Conservation (phyloP, 2,113 vertebrate genomes). For the Silurus meridionalis region DNA sequence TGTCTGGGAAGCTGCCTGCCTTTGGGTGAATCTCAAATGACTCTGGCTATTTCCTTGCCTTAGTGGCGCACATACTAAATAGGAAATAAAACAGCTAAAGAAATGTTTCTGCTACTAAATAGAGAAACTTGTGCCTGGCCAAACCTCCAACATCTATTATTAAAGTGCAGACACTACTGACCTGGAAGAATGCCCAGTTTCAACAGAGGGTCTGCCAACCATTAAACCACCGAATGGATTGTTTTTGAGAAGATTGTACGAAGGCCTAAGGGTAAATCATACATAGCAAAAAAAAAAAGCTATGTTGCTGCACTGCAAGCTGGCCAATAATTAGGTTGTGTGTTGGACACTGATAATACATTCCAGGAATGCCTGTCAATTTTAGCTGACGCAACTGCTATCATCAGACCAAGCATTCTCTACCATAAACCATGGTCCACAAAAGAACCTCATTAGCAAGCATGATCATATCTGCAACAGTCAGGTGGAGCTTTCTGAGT, state of each 20-base stretch:
- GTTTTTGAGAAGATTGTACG: not conserved
- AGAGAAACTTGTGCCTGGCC: not conserved
- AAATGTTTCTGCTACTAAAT: not conserved
- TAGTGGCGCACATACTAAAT: too few species aligned
- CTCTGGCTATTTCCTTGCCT: not conserved
- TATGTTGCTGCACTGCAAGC: not conserved
- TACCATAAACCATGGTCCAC: not conserved
- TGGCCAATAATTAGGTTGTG: not conserved
- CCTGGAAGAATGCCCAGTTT: not conserved
- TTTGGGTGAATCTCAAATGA: not conserved
- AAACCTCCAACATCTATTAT: not conserved
- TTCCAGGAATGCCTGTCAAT: not conserved
- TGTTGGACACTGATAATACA: not conserved
- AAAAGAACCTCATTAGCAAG: not conserved
- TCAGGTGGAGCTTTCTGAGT: not conserved
- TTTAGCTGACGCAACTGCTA: not conserved
- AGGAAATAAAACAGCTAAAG: not conserved
- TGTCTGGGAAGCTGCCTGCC: not conserved
- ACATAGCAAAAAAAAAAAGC: not conserved
- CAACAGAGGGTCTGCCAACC: not conserved
- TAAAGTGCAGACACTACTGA: not conserved
- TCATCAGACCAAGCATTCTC: not conserved
- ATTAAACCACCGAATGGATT: not conserved
- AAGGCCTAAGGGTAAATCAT: not conserved
- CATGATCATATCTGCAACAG: not conserved